Base-by-base conservation (phyloP, 1,140 invertebrate species). In the Stenopsyche tienmushanensis region DNA sequence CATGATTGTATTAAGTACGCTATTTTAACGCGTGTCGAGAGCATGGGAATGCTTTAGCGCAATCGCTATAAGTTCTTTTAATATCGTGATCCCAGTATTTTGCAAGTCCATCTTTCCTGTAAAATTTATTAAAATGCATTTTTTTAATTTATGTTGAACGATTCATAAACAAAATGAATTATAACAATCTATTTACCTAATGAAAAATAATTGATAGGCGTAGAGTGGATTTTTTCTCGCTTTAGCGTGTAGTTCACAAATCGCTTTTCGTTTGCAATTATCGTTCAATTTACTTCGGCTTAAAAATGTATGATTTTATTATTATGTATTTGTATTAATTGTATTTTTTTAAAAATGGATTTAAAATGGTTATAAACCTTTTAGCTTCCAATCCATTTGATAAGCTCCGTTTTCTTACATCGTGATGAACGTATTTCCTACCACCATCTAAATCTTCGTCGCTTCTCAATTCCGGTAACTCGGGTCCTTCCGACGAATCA, bases 161-260 rank as follows among this genome's bases (percentile, higher is more conserved):
- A 55, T 24, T 34, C 9, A n/a, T 24, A 39, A 9, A 64, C 25
- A 21, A 41, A 15, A 49, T 34, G 26, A 41, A 13, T 50, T 65
- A 44, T 42, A 3, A 25, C 18, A 13, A n/a, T 50, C 42, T 20
- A 73, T 75, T 77, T 72, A 80, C 79, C 78, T 81, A 18, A 81
- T 76, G 39, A 81, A 81, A 59, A 79, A 81, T 0, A 80, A 64
- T 62, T 80, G 71, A 60, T 74, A 80, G 0, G 78, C 73, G 0
- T 76, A 73, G 0, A 80, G 63, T 67, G 79, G 77, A 66, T 71
- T 79, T 3, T 57, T 54, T 2, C 65, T 69, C 0, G 78, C 77
- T 41, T 73, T 70, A 17, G 80, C 64, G 44, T 69, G 66, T 21
- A 69, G 20, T 41, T 68, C 24, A 55, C 69, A 71, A 23, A 62